These are phyloP conservation scores for Achatina immaculata DNA, from an alignment of 1,140 invertebrate genomes.

Conservation along the genomic window DNA sequence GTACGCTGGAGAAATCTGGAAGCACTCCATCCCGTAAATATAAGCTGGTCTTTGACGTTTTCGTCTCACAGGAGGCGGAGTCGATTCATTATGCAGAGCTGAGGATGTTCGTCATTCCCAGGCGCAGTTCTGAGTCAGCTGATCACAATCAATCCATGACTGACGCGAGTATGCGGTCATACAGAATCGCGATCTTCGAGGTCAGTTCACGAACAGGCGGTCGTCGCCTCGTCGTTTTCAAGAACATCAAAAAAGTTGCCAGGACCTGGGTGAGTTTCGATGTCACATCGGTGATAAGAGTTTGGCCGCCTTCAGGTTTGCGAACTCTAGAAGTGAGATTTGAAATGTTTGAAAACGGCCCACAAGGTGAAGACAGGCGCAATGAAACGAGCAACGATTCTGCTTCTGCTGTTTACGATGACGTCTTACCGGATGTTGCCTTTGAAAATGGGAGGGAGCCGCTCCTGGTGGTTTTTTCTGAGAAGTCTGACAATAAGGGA, in stretches of 20 bases:
- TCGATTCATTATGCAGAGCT: conserved; percentile 8
- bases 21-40: not conserved
- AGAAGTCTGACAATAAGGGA: conserved; percentile 51
- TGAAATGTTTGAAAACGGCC: not conserved
- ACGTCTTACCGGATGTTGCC: conserved; percentile 73
- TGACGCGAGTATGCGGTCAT: not conserved
- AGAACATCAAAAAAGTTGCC: conserved; percentile 25
- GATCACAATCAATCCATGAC: not conserved
- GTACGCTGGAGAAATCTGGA: not conserved
- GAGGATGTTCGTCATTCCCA: not conserved
- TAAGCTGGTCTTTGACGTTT: conserved; percentile 1
- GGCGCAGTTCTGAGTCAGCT: not conserved
- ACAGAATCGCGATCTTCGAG: not conserved
- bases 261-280: conserved; percentile 55
- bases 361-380: not conserved
- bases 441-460: conserved; percentile 57
- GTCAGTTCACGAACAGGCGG: not conserved
- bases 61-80: not conserved
- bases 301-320: not conserved
- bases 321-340: not conserved
- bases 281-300: not conserved
- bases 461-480: conserved; percentile 61
- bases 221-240: not conserved
- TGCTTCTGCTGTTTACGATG: not conserved
- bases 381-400: not conserved